Conservation (phyloP, 2,888 invertebrate genomes). For the Bibio marci region DNA sequence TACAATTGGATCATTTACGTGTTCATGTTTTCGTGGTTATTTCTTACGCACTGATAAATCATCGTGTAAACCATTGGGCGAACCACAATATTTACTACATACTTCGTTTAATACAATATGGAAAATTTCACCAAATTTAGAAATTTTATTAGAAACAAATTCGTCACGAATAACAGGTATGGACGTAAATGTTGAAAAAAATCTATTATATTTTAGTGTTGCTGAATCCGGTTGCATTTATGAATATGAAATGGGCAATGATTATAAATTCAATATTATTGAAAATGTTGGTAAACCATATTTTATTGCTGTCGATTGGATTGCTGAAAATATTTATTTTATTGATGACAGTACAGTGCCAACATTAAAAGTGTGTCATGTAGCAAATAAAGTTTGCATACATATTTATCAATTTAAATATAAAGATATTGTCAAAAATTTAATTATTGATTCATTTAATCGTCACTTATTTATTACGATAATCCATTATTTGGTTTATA, state of each 20-base stretch:
- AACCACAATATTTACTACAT: constrained; percentile 36
- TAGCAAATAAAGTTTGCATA: constrained; percentile 36
- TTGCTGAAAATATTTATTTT: constrained; percentile 52
- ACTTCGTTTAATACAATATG: constrained; percentile 37
- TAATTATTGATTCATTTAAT: constrained; percentile 45
- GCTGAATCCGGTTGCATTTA: constrained; percentile 29
- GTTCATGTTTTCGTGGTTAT: constrained; percentile 24
- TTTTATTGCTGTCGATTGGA: constrained; percentile 55
- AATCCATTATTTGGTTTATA: constrained; percentile 28
- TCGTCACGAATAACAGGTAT: constrained; percentile 34
- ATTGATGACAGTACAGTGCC: constrained; percentile 30
- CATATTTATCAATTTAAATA: constrained; percentile 33
- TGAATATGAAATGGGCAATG: constrained; percentile 24
- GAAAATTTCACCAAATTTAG: constrained; percentile 26
- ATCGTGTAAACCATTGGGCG: constrained; percentile 47
- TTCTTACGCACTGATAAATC: constrained; percentile 37
- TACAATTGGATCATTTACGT: constrained; percentile 21
- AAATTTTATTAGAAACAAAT: constrained; percentile 28
- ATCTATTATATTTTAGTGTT: constrained; percentile 33
- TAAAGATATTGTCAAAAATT: constrained; percentile 35
- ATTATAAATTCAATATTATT: constrained; percentile 22
- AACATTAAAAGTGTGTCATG: constrained; percentile 37
- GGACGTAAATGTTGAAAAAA: constrained; percentile 31
- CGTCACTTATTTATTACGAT: constrained; percentile 39
- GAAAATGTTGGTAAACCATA: constrained; percentile 31